A percentile compares a stretch with the other conserved stretches of the same genome.
Evolutionary conservation across 2,113 vertebrate genomes (phyloP).

Genomic region (Desmodus rotundus): DNA sequence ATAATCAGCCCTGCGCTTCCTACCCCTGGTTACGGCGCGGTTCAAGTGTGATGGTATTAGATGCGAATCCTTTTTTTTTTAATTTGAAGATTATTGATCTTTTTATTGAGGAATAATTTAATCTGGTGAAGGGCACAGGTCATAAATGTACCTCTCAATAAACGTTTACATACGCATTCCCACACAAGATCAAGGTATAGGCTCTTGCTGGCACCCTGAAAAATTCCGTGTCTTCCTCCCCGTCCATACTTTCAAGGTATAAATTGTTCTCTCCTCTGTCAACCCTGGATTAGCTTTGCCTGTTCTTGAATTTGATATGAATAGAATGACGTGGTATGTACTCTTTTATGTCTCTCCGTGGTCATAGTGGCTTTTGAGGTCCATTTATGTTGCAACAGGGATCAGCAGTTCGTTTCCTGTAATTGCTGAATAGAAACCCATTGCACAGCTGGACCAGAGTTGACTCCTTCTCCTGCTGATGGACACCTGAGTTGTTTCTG

Average conservation of each 20-base stretch:
- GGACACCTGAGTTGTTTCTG: background rate
- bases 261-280: background rate
- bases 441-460: background rate
- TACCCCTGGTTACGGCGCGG: background rate
- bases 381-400: background rate
- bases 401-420: background rate
- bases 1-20: background rate
- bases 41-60: background rate
- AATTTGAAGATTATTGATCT: background rate
- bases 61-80: background rate
- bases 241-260: background rate
- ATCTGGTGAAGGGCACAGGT: background rate
- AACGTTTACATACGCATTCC: background rate
- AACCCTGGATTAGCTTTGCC: background rate
- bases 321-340: background rate
- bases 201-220: background rate
- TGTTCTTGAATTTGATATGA: background rate
- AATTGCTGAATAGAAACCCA: background rate
- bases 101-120: background rate
- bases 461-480: background rate
- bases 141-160: background rate
- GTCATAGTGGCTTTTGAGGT: background rate
- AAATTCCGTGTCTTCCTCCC: background rate
- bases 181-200: background rate
- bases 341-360: background rate